Evolutionary conservation across 2,888 invertebrate genomes (phyloP), one percentile per base, ranked within the genome.

Genomic region (Tinea trinotella): DNA sequence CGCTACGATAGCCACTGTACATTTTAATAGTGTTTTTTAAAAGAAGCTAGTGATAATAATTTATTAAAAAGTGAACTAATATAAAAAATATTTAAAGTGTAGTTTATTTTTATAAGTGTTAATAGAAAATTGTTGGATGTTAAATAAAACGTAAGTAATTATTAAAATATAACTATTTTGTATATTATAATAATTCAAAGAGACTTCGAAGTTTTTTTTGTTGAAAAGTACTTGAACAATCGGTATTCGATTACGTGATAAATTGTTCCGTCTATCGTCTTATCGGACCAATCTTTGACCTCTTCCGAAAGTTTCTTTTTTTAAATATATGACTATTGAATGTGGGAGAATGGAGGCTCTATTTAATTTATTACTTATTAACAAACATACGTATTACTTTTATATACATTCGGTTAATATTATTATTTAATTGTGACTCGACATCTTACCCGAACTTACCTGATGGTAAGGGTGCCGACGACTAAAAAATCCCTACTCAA

Each of bases 211-310:
- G 13, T 40, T 12, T 13, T 7, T n/a, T 40, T 4, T 9, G 9
- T 5, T 13, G 7, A 7, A 15, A 40, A 40, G 12, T 40, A 40
- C 6, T 40, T 40, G 12, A 13, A 15, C 7, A 2, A 40, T 40
- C 40, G 40, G n/a, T 13, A 13, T 40, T 13, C 40, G 40, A 40
- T 40, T 40, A 40, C 40, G 40, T 40, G 40, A 40, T 40, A 40
- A 40, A 40, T 40, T 12, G 40, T 13, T n/a, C 13, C 13, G 30
- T 40, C 40, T 40, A 12, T 40, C 7, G 40, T 40, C 40, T 40
- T 40, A 40, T 40, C 40, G 13, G 40, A 40, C 13, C 2, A 15
- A 13, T 40, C 30, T 7, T 15, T 13, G 40, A 15, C 40, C 40
- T 12, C 15, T 40, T 40, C 13, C 13, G 2, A 40, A 24, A 40